Base-by-base conservation (phyloP, 35 echinoderm and acorn worm genomes). In the Ophioderma brevispina region DNA sequence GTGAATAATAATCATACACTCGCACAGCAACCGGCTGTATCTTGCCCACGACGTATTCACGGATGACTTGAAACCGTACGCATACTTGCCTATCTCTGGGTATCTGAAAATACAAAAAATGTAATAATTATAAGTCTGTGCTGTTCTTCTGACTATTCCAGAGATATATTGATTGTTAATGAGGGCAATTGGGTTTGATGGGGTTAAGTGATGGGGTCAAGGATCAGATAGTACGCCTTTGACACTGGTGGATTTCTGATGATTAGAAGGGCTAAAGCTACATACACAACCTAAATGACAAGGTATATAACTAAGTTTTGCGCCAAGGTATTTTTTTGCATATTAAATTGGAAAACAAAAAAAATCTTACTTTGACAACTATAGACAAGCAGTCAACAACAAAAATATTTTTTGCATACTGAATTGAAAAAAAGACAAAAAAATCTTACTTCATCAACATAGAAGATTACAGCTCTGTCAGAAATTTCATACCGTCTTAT, bases 1-100 rank as follows among this genome's bases (percentile, higher is more conserved):
- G 92, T 34, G 89, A 76, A 38, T 97, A 97, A 81, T 94, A 97
- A 85, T 97, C 92, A 64, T 92, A 94, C 0, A 97, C 95, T 38
- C 84, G 87, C 43, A 94, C 80, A 33, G 89, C 92, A 25, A 97
- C 95, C 8, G 95, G 95, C 46, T 97, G 92, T 33, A 97, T 76
- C n/a, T 94, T 94, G 39, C 92, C 95, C 25, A 97, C 95, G 14
- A 46, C 64, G 34, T 88, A 35, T 77, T 92, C 75, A n/a, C 92
- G 89, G 39, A 83, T 84, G n/a, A 85, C 89, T 36, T 80, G 55
- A 76, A 97, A 97, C n/a, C 78, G 33, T 17, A 97, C 39, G 23
- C 42, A 40, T 55, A 94, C 79, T 30, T n/a, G 21, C 33, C 70
- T 63, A 36, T 91, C 63, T 70, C 82, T 55, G 33, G 88, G 88